Evolutionary conservation across 1,140 invertebrate species (phyloP).

Genomic region (Venustaconcha ellipsiformis): DNA sequence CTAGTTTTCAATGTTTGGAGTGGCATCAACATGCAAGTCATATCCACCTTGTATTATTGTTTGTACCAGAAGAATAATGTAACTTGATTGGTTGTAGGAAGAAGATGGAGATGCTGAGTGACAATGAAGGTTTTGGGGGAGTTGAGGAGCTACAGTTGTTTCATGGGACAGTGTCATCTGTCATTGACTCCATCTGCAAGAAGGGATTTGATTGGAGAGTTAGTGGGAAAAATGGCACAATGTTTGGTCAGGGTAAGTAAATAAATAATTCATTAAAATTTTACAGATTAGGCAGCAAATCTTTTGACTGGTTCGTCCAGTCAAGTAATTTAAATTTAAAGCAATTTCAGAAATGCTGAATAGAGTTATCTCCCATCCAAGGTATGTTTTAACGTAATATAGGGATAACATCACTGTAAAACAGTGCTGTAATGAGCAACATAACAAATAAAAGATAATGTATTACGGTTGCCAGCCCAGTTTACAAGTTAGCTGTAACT

Average conservation of each 20-base stretch:
- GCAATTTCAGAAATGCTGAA: neutral
- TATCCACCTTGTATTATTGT: too few relatives aligned
- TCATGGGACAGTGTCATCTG: constrained; percentile 54
- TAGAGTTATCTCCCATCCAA: neutral
- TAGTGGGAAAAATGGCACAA: constrained; percentile 63
- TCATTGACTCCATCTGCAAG: constrained; percentile 56
- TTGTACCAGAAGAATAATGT: too few relatives aligned
- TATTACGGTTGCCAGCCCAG: neutral
- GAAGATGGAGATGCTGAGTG: constrained; percentile 24
- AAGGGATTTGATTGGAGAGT: constrained; percentile 64
- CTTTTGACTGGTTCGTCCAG: neutral
- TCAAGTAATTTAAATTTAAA: neutral
- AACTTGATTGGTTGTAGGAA: constrained; percentile 14
- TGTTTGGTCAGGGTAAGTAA: constrained; percentile 60
- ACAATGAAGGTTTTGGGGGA: constrained; percentile 24
- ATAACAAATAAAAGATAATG: neutral
- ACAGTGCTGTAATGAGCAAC: neutral
- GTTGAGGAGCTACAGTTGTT: constrained; percentile 56
- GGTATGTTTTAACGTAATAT: neutral
- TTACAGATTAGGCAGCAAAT: too few relatives aligned
- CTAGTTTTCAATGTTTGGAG: too few relatives aligned
- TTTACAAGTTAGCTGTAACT: neutral
- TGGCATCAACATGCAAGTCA: too few relatives aligned
- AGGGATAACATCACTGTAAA: neutral
- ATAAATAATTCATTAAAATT: neutral